These are phyloP conservation scores for Cancer borealis DNA, from an alignment of 2,888 invertebrate genomes.

Conservation along the genomic window DNA sequence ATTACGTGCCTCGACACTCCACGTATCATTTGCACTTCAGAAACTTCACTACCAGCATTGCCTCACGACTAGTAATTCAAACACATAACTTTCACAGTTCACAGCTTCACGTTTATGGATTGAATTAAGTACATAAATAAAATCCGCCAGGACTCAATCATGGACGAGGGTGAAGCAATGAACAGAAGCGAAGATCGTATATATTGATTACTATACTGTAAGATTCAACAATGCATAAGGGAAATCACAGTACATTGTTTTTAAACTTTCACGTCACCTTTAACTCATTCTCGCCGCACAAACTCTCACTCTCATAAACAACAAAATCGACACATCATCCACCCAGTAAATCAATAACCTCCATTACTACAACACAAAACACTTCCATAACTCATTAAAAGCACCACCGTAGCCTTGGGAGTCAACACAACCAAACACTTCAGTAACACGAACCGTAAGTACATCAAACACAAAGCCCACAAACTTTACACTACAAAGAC, in stretches of 20 bases:
- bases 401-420: background rate
- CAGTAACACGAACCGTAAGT: background rate
- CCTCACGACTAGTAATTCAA: background rate
- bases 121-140: background rate
- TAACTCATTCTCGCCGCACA: background rate
- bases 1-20: background rate
- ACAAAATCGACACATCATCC: background rate
- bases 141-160: background rate
- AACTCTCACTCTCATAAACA: background rate
- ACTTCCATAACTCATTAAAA: background rate
- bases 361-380: background rate
- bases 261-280: background rate
- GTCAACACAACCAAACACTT: background rate
- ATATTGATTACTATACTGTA: background rate
- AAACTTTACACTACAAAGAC: background rate
- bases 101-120: background rate
- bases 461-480: background rate
- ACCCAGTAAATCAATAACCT: background rate
- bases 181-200: background rate
- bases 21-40: constrained; percentile 9
- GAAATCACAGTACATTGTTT: background rate
- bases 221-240: background rate
- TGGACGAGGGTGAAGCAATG: background rate
- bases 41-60: background rate
- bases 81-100: background rate